Evolutionary conservation across 37 sponge, comb jelly and placozoan species (phyloP), one percentile per base, ranked within the genome.

Genomic region (Chondrilla cf. caribensis): DNA sequence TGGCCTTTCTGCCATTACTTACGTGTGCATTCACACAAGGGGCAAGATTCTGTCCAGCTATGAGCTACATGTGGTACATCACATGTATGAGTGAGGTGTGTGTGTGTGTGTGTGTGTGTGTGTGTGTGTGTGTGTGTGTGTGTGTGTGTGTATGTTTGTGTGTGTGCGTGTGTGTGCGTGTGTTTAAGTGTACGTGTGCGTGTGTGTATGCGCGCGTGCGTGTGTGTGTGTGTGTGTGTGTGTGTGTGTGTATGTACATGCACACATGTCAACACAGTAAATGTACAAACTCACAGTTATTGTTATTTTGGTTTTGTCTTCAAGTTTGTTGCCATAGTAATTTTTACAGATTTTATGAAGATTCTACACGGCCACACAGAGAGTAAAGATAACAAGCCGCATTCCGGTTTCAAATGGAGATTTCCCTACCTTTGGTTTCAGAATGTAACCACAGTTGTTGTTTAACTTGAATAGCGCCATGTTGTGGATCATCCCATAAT

Each of bases 381-480:
- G 6, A 62, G 8, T 5, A 62, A 62, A 15, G 22, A 47, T 11
- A 47, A 11, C n/a, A n/a, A n/a, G n/a, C n/a, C n/a, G n/a, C n/a
- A n/a, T 47, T 47, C 51, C 51, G 51, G 51, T 47, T 47, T 47
- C 51, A 47, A 47, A 47, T 47, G 6, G 51, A 6, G 6, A 47
- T 11, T 40, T 91, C 89, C 90, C 84, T 55, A 89, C 84, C 4
- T 83, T 83, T 43, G 96, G 99, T 60, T 98, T 98, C 76, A 93
- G 85, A 44, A 98, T 19, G 79, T 98, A 98, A 65, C 99, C 99
- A 77, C 77, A 83, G 35, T 47, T 70, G 0, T 89, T 92, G 81
- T 98, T 98, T 39, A 87, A 83, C 57, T 72, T 86, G 78, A 98
- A 98, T 60, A 86, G 87, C 21, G 92, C 94, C 22, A 81, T 82